Evolutionary conservation across 2,113 vertebrate genomes (phyloP), one percentile per base, ranked within the genome.

Genomic region (Athene noctua): DNA sequence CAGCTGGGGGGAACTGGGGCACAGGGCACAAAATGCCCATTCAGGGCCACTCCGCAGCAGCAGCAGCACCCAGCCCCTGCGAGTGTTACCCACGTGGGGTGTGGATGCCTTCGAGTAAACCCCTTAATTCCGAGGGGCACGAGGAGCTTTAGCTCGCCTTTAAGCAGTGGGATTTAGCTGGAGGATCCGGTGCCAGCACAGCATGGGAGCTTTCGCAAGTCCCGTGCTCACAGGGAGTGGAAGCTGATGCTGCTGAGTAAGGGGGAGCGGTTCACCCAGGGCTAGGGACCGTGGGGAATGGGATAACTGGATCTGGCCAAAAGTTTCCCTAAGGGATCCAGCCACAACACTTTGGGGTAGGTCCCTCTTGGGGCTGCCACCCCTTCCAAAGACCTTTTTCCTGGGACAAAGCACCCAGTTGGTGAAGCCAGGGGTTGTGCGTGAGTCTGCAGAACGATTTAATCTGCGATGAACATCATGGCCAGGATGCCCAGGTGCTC

Each of bases 141-240:
- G 91, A 90, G 89, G 94, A 81, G 88, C 65, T 92, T 95, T 95
- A 95, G 66, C 62, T 40, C 3, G 27, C 71, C 46, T 75, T 21
- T 94, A 91, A 97, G 96, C 86, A 94, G 93, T 4, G 2, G 92
- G 96, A 96, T 97, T 96, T 97, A 90, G 51, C 73, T 6, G 4
- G 20, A 63, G 68, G 68, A 77, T 58, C 66, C 4, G 8, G 71
- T 79, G 78, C 86, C 94, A 74, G 83, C 36, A 1, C 58, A 40
- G 40, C 1, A 3, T 47, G 55, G 51, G 47, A 86, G 83, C 62
- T 92, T 88, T 90, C 1, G 2, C 73, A 81, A 90, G 22, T 75
- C 49, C 71, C 2, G 8, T 30, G 66, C 75, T 78, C 66, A 21
- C 8, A 6, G 77, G 52, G 44, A 70, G 84, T 5, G 0, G 46